Conservation (phyloP, 2,113 vertebrate genomes). For the Sphyrna mokarran region DNA sequence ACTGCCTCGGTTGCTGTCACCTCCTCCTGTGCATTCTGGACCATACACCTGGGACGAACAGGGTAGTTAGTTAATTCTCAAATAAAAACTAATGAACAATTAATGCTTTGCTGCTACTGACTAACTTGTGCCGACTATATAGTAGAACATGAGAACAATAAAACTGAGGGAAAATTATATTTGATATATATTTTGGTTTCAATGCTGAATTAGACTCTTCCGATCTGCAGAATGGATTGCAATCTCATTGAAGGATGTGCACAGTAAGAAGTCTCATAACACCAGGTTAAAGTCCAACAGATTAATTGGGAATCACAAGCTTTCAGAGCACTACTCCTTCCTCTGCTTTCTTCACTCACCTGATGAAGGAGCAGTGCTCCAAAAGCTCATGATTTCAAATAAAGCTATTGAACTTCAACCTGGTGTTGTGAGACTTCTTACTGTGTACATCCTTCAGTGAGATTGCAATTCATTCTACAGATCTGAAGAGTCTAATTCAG, state of each 20-base stretch:
- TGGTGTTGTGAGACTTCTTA: no score
- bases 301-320: no score
- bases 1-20: conserved; percentile 50
- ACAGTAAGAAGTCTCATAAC: no score
- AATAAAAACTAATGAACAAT: neutral
- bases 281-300: no score
- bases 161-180: neutral
- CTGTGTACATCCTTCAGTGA: no score
- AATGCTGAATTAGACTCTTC: neutral
- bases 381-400: no score
- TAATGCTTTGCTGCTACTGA: neutral
- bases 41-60: conserved; percentile 64
- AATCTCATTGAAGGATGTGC: neutral
- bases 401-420: no score
- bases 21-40: conserved; percentile 52
- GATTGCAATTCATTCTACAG: no score
- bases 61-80: conserved; percentile 30
- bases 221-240: neutral
- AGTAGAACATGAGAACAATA: neutral
- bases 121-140: neutral
- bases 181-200: neutral
- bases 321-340: no score
- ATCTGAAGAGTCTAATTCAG: no score
- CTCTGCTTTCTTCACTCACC: no score
- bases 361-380: no score